A percentile compares a stretch with the other conserved stretches of the same genome.
Evolutionary conservation across 2,888 invertebrate species (phyloP).

Genomic region (Cataglyphis livida): DNA sequence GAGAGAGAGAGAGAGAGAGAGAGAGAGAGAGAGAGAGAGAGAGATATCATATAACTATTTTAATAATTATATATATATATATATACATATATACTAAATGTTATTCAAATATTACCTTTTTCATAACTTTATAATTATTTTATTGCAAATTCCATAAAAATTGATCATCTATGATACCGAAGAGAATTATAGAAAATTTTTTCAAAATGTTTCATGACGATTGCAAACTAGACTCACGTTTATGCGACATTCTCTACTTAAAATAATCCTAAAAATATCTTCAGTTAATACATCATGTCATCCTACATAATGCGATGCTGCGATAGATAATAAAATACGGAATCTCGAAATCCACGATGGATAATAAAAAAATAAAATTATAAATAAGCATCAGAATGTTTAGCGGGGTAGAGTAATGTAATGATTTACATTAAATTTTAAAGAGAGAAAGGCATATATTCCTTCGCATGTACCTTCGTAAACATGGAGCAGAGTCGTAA

Average conservation of each 20-base stretch:
- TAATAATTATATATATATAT: background rate
- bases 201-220: background rate
- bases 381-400: background rate
- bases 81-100: background rate
- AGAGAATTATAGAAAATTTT: background rate
- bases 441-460: background rate
- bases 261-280: background rate
- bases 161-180: background rate
- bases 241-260: background rate
- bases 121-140: background rate
- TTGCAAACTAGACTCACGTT: background rate
- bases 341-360: background rate
- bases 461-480: background rate
- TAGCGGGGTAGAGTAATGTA: background rate
- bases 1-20: too few relatives aligned
- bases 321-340: background rate
- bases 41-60: background rate
- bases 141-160: background rate
- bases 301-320: background rate
- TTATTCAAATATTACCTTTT: background rate
- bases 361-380: background rate
- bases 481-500: conserved; percentile 42
- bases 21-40: too few relatives aligned
- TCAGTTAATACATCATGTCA: background rate
- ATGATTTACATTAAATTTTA: conserved; percentile 1